Evolutionary conservation across 2,888 invertebrate genomes (phyloP), one percentile per base, ranked within the genome.

Genomic region (Eudemis profundana): DNA sequence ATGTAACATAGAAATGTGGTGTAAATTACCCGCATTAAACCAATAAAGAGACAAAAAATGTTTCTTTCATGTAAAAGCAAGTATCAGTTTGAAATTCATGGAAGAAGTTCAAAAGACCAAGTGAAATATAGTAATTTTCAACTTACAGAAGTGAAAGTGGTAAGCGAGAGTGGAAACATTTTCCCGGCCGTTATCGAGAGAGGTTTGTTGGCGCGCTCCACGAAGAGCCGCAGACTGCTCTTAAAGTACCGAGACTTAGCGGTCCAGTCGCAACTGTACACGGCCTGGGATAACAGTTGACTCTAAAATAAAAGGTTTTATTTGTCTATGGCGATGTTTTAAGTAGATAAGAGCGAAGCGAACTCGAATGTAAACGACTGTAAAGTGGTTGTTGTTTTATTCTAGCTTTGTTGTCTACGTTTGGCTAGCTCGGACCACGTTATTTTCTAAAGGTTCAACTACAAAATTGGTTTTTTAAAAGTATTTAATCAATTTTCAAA

Each of bases 131-230:
- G 44, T 14, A 50, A 51, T 57, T 51, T 64, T 44, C 15, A 59
- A 81, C 82, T 78, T 77, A 89, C 89, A 69, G 86, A 86, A 68
- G 84, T 82, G 72, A 88, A 90, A 51, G 87, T 85, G 21, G 67
- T 70, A 3, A 90, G 76, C 23, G 86, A 84, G 4, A 90, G 73
- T 17, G 80, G 78, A 67, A 89, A 87, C 84, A 87, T 86, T 70
- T 87, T 88, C 63, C 83, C 81, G 1, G 82, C 87, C 7, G 74
- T 82, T 51, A 89, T 81, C 3, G 78, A 75, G 1, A 89, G 72
- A 0, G 89, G 87, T 23, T 75, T 78, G 59, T 81, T 81, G 19
- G 78, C 73, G 59, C 87, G 81, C 68, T 84, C 83, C 1, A 84
- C 79, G 44, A 89, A 86, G 8, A 88, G 67, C 59, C 78, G 76